Evolutionary conservation across 2,113 vertebrate species (phyloP), one percentile per base, ranked within the genome.

Genomic region (Polyodon spathula): DNA sequence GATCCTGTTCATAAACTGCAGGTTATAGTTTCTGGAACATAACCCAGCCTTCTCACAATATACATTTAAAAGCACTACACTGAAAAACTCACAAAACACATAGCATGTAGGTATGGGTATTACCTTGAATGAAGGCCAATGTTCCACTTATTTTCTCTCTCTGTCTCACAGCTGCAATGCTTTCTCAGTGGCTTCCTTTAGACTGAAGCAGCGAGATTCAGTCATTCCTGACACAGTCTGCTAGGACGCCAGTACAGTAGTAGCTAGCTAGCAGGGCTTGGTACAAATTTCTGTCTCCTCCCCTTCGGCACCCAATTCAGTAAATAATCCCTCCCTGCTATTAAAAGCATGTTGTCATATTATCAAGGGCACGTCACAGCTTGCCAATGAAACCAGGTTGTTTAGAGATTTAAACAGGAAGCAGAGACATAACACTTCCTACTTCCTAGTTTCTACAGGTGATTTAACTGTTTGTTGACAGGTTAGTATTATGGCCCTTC

Each of bases 91-190:
- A 27, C 27, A 27, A 27, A 27, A 27, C 3, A 27, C 27, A 27
- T 27, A 27, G 27, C 27, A 27, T 27, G 27, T 27, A 2, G 27
- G 27, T 27, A 27, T 1, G 27, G 60, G 8, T 64, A 69, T 48
- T 73, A 80, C 69, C 68, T 41, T 42, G 16, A 43, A 39, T n/a
- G 7, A 38, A 11, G 15, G 14, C 5, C 48, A 0, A 11, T 11
- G 9, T n/a, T n/a, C 48, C 5, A n/a, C 15, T 61, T 50, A 69
- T 63, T 63, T 61, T 63, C 67, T 53, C 37, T 27, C 68, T 54
- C 64, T 62, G 65, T 69, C 72, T 69, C 68, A 60, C 64, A 67
- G 68, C 76, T 74, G 81, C 81, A 77, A 76, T 75, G 76, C 66
- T 73, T 66, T 39, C 27, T 27, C 27, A 27, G 27, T 27, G 17